Evolutionary conservation across 2,888 invertebrate genomes (phyloP), one percentile per base, ranked within the genome.

Genomic region (Melikaiella ostensackeni): DNA sequence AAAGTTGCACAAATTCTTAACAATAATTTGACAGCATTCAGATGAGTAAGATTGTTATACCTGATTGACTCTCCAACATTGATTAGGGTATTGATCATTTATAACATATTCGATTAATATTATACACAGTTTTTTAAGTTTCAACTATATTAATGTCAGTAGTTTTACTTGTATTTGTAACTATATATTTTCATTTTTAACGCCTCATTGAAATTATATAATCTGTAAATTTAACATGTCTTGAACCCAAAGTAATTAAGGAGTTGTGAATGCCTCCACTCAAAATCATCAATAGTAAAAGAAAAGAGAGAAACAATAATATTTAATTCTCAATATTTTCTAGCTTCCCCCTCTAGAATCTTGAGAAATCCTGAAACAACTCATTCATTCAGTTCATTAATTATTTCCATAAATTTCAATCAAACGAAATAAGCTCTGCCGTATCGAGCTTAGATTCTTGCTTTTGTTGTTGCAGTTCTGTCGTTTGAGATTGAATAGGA

Each of bases 371-470:
- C n/a, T 50, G n/a, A 1, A 50, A n/a, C 8, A 6, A n/a, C 9
- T 50, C 19, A 1, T 50, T 16, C 16, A 11, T 16, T n/a, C 19
- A 50, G 9, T 50, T 50, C 9, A n/a, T n/a, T n/a, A 57, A 57
- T 21, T 57, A 57, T 57, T 42, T 27, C n/a, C 3, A 50, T 16
- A 16, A 19, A 50, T 19, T 79, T 88, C 81, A 97, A 92, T 97
- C 97, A 85, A 97, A 97, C 89, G 95, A 95, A 83, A 97, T 97
- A 55, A 97, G 92, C 91, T 97, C 97, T 21, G 95, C 96, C 3
- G 96, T 96, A 86, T 93, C 93, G 1, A 93, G 92, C 82, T 93
- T 93, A 27, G 89, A 83, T 64, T 93, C 92, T 27, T 87, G 88
- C 74, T 86, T 88, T 24, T 84, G 74, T 59, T 33, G 59, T 42